phyloP scores from a whole-genome alignment of 1,140 invertebrate genomes.

The Sycophaga agraensis region DNA sequence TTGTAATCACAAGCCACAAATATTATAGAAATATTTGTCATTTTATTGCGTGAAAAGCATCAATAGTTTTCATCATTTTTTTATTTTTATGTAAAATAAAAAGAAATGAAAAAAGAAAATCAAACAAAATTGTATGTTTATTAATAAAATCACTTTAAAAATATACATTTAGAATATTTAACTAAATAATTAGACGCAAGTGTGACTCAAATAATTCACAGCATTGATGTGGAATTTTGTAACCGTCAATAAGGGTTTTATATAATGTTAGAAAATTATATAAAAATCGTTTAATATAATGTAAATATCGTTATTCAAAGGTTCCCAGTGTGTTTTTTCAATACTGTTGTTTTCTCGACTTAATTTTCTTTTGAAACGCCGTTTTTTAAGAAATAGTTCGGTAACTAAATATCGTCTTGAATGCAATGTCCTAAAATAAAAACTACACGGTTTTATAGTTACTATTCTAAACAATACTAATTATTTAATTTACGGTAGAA shows the following conservation, averaged over 20 bases:
- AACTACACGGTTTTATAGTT: no score
- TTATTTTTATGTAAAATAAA: slow-evolving; percentile 40
- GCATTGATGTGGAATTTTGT: slow-evolving; percentile 35
- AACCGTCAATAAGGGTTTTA: slow-evolving; percentile 22
- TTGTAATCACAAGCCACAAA: no score
- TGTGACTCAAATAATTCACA: slow-evolving; percentile 28
- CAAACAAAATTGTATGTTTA: slow-evolving; percentile 33
- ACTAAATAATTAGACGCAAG: slow-evolving; percentile 37
- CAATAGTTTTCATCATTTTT: slow-evolving; percentile 48
- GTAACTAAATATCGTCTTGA: no score
- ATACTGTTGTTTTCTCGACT: slow-evolving; percentile 18
- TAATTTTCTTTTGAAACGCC: slow-evolving; percentile 2
- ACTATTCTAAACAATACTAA: no score
- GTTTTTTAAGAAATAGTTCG: no score
- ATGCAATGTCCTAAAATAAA: no score
- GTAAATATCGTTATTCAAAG: slow-evolving; percentile 17
- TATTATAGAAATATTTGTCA: no score
- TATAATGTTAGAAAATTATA: slow-evolving; percentile 2
- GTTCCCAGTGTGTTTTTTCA: slow-evolving; percentile 32
- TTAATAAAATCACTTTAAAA: slow-evolving; percentile 30
- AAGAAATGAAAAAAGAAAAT: slow-evolving; percentile 47
- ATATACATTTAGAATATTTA: slow-evolving; percentile 30
- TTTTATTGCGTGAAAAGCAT: no score
- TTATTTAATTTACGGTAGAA: no score
- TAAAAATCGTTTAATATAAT: background rate